phyloP scores from a whole-genome alignment of 2,888 invertebrate species.

The Drosophila seclusa region DNA sequence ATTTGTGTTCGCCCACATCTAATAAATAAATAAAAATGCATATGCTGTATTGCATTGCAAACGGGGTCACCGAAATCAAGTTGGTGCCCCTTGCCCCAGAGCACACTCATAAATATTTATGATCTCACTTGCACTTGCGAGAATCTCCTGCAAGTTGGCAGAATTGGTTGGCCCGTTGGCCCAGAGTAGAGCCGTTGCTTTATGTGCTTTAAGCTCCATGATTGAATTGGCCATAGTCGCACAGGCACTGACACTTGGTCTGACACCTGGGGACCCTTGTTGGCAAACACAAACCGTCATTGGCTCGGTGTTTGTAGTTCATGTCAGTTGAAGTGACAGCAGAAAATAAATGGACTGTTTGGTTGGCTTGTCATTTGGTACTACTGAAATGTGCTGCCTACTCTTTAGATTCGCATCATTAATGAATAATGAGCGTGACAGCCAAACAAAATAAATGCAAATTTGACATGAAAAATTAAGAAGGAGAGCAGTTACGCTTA shows the following conservation, averaged over 20 bases:
- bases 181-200: constrained; percentile 15
- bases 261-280: constrained; percentile 9
- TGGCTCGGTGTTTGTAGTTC: constrained; percentile 10
- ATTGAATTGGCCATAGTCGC: constrained; percentile 50
- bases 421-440: constrained; percentile 42
- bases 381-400: constrained; percentile 11
- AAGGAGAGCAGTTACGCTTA: background rate
- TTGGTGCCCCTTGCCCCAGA: constrained; percentile 2
- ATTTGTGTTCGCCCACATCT: constrained; percentile 45
- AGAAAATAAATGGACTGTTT: constrained; percentile 35
- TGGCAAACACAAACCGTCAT: constrained; percentile 9
- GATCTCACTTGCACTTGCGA: constrained; percentile 18
- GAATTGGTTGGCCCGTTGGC: constrained; percentile 8
- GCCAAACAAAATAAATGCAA: constrained; percentile 5
- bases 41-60: constrained; percentile 20
- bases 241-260: constrained; percentile 3
- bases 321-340: constrained; percentile 19
- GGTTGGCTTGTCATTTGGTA: constrained; percentile 16
- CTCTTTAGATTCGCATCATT: constrained; percentile 40
- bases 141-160: constrained; percentile 18
- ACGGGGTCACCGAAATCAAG: constrained; percentile 13
- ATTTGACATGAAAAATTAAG: background rate
- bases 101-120: constrained; percentile 57
- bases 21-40: constrained; percentile 65
- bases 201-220: constrained; percentile 41